Base-by-base conservation (phyloP, 2,113 vertebrate genomes). In the Bos indicus region DNA sequence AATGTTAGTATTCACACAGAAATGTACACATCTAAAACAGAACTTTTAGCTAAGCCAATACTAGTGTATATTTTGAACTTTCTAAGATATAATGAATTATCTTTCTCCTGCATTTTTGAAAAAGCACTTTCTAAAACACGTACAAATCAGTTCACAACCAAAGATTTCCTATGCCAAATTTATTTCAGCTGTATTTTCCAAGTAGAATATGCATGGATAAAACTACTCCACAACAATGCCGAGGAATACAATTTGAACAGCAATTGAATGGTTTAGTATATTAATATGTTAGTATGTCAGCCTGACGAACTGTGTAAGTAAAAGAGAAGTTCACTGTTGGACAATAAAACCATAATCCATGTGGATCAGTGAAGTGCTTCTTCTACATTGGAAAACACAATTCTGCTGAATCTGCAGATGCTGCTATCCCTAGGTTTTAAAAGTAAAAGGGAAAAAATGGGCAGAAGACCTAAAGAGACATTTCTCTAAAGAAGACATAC, bases 181-280 rank as follows among this genome's bases (percentile, higher is more conserved):
- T 90, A 94, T 90, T 97, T 94, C 48, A 81, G 62, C 60, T 90
- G 14, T 14, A 85, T 93, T 88, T 91, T 56, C 8, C 30, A 92
- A 74, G 78, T 78, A 88, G 33, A 71, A 84, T 4, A 84, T n/a
- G 25, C 51, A 92, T 51, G 52, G 93, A 74, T 60, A 87, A 67
- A 13, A 89, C 60, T 30, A 7, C 12, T 80, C 83, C 57, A 83
- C 25, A 3, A 48, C 43, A 91, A 85, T 52, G 64, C 8, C 17
- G 19, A 88, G 33, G 64, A 94, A 93, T 62, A 88, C 36, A 81
- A 94, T 86, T 51, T 86, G 46, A 92, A 90, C 54, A 77, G n/a
- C 17, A 85, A 33, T n/a, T 46, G 23, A 46, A 43, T 91, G 78
- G 60, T 67, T 81, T 64, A n/a, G 43, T 36, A 64, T 57, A 21